Base-by-base conservation (phyloP, 2,888 invertebrate genomes). In the Drosophila colorata region DNA sequence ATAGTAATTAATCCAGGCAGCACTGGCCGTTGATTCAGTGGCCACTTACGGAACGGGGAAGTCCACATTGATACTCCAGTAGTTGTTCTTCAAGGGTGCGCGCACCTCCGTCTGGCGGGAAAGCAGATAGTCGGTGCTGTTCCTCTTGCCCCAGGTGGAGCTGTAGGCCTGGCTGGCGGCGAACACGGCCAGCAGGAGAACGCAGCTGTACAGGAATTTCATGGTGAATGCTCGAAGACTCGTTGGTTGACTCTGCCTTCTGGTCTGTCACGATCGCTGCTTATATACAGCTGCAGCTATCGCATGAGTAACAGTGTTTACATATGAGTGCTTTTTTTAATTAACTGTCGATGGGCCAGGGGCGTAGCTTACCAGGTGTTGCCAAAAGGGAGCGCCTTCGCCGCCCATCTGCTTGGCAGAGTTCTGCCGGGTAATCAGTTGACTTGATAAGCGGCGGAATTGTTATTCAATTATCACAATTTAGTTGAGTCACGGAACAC, bases 101-200 rank as follows among this genome's bases (percentile, higher is more conserved):
- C 83, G 83, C 2, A 73, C 41, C 18, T 86, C 78, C 1, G 6
- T 18, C 58, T 80, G 69, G 35, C 74, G 69, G 25, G 67, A 65
- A 5, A 89, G 61, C 47, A 87, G 55, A 11, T 44, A 46, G 13
- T 88, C 86, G 7, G 16, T 52, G 55, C 1, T 31, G 25, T 59
- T 67, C n/a, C 65, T 51, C 2, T 5, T 48, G 9, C 88, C 88
- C 82, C 87, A 89, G 67, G 25, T 64, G 63, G 67, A 7, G 40
- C 72, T 89, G 49, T 25, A 69, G 59, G 78, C 82, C 31, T 69
- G 74, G 58, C 71, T 70, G 56, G 75, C 71, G 57, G 70, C 78
- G 55, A 75, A 67, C 14, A 83, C 41, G 64, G 89, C 87, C 43
- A 83, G 43, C 16, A 89, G 70, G 8, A 88, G 63, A 40, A 78